Conservation (phyloP, 2,113 vertebrate genomes). For the Pomatorhinus ruficollis region DNA sequence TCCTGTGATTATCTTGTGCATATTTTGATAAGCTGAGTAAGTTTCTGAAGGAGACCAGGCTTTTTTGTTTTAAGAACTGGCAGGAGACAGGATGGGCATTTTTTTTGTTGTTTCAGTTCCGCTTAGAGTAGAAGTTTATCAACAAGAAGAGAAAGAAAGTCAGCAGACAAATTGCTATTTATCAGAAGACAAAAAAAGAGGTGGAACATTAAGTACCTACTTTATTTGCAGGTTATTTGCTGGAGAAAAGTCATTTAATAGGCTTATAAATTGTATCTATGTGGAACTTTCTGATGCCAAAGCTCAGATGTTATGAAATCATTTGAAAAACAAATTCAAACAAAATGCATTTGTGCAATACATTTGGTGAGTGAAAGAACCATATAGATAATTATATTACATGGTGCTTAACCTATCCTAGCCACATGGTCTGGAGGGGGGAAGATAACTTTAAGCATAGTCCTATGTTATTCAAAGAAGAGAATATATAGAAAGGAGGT, state of each 20-base stretch:
- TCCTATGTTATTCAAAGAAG: neutral
- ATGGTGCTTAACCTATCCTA: neutral
- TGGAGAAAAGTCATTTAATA: neutral
- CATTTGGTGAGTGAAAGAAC: neutral
- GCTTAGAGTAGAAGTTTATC: neutral
- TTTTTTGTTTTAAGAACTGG: neutral
- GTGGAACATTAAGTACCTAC: neutral
- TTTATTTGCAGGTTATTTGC: neutral
- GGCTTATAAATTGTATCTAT: neutral
- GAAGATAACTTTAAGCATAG: neutral
- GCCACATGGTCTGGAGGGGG: neutral
- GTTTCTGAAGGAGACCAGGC: neutral
- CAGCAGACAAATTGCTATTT: neutral
- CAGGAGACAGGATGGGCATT: neutral
- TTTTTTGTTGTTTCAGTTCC: neutral
- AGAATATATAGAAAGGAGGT: neutral
- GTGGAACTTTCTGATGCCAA: neutral
- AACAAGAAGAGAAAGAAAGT: neutral
- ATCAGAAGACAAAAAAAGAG: constrained; percentile 2
- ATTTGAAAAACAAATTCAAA: neutral
- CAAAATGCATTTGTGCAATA: neutral
- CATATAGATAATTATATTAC: neutral
- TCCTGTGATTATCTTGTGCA: neutral
- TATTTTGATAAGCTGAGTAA: neutral
- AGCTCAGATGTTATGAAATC: neutral